phyloP scores from a whole-genome alignment of 2,113 vertebrate species.

The Gobiocypris rarus region DNA sequence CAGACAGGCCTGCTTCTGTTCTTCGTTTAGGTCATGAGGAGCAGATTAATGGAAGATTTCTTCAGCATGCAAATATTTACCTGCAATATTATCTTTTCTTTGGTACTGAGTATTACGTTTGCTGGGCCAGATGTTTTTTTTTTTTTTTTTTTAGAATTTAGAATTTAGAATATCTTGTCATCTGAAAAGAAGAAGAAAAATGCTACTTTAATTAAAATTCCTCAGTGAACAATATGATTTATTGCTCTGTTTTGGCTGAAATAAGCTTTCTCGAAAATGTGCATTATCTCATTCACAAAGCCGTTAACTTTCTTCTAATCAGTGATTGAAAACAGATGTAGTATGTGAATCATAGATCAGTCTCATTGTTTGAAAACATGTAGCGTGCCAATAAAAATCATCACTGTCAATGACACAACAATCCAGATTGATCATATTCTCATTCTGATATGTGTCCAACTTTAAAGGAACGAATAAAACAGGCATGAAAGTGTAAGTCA shows the following conservation, averaged over 20 bases:
- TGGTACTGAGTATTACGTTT: background rate
- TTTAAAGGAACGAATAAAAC: background rate
- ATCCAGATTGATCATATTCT: background rate
- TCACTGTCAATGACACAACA: background rate
- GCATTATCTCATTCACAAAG: conserved; percentile 10
- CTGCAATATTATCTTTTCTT: background rate
- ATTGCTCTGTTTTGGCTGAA: background rate
- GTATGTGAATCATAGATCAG: background rate
- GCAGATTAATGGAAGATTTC: background rate
- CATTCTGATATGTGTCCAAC: background rate
- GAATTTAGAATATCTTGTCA: background rate
- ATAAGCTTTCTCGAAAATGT: background rate
- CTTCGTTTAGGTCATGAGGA: background rate
- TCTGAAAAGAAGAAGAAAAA: background rate
- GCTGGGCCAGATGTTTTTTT: background rate
- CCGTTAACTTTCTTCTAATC: background rate
- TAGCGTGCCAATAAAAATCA: background rate
- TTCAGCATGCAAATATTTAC: background rate
- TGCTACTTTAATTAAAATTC: background rate
- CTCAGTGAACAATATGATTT: background rate
- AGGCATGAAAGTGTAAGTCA: background rate
- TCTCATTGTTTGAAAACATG: background rate
- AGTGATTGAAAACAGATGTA: conserved; percentile 5
- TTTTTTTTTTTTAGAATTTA: fast-evolving
- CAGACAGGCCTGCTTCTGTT: background rate